These are phyloP conservation scores for Dicycla oo DNA, from an alignment of 2,888 invertebrate species.

Conservation along the genomic window DNA sequence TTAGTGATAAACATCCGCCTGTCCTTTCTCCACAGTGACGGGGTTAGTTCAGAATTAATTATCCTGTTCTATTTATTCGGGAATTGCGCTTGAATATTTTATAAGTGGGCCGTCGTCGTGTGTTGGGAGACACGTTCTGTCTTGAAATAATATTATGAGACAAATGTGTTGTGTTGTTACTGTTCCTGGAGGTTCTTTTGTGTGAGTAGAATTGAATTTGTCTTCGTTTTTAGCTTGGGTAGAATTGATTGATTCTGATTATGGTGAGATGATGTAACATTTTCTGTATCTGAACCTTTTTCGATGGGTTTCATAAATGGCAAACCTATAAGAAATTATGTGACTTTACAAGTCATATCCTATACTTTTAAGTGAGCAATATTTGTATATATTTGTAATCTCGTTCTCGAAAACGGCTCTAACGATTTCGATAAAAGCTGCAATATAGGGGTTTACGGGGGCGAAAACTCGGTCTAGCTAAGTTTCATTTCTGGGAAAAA, in stretches of 20 bases:
- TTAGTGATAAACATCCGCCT: constrained; percentile 54
- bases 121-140: constrained; percentile 17
- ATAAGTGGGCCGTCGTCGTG: constrained; percentile 47
- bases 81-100: constrained; percentile 62
- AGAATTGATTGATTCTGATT: not conserved
- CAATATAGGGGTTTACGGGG: no score
- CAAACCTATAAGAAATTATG: not conserved
- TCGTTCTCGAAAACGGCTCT: no score
- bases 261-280: not conserved
- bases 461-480: no score
- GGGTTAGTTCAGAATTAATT: constrained; percentile 62
- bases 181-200: constrained; percentile 18
- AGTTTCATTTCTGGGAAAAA: no score
- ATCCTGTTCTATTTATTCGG: constrained; percentile 57
- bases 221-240: not conserved
- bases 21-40: constrained; percentile 47
- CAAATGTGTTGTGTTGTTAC: constrained; percentile 1
- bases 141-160: constrained; percentile 41
- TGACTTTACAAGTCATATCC: no score
- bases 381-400: no score
- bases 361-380: no score
- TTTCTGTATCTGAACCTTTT: not conserved
- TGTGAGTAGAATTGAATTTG: not conserved
- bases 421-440: no score
- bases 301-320: not conserved